Base-by-base conservation (phyloP, 2,113 vertebrate species). In the Perca fluviatilis region DNA sequence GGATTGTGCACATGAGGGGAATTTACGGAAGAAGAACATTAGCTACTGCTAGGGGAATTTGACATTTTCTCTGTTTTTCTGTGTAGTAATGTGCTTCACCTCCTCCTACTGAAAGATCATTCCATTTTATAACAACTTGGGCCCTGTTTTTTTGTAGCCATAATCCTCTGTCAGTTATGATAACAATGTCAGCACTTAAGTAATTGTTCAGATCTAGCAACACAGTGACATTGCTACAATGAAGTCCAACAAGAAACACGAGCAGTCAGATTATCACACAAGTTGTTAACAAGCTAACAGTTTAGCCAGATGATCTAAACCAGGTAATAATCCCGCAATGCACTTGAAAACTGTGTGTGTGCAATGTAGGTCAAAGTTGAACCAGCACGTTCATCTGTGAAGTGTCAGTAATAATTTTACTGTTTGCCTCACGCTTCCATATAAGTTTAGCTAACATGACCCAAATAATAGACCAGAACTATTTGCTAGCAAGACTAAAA, bases 1-100 rank as follows among this genome's bases (percentile, higher is more conserved):
- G 87, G 79, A 91, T 89, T 85, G 54, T 74, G 56, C 33, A 30
- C 72, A 76, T 27, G 27, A 47, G 58, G 27, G 30, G 64, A 89
- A 80, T 73, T 85, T 40, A 51, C 47, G 63, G 78, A 69, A 76
- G 77, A 77, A 4, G 33, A 60, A 23, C 66, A 68, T 84, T 47
- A 75, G 65, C 60, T n/a, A 58, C 77, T 82, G 78, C 69, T 43
- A 2, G 7, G 46, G 60, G 46, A 57, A 73, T 77, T 74, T 71
- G 16, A 80, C 47, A 61, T 63, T 25, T 71, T 76, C 27, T 56
- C 27, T 61, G 40, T 78, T 76, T 66, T 61, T 72, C 47, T 50
- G 25, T 56, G n/a, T 5, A 23, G 4, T 56, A 14, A 72, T 53
- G 19, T 47, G 49, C 27, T 66, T 73, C 16, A 54, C 43, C 56